Conservation (phyloP, 2,888 invertebrate species). For the Cosmia trapezina region DNA sequence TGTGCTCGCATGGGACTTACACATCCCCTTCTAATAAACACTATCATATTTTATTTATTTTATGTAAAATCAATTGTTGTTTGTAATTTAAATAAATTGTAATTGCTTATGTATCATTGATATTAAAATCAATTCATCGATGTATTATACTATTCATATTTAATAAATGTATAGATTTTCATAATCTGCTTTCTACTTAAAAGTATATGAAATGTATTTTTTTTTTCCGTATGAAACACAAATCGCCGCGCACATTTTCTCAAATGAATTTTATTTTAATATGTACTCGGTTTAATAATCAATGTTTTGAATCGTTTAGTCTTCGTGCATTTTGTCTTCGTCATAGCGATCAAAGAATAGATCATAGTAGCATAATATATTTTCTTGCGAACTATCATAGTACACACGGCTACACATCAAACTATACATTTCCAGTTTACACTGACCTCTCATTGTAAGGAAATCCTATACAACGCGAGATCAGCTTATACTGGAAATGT, state of each 20-base stretch:
- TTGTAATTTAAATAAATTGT: slow-evolving; percentile 44
- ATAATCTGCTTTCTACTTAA: slow-evolving; percentile 30
- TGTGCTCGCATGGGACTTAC: too few species aligned
- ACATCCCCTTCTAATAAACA: slow-evolving; percentile 18
- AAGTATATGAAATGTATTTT: neutral
- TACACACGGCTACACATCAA: too few species aligned
- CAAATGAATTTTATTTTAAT: slow-evolving; percentile 20
- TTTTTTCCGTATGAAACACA: slow-evolving; percentile 14
- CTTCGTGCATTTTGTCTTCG: slow-evolving; percentile 28
- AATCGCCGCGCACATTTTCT: slow-evolving; percentile 44
- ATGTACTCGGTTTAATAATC: slow-evolving; percentile 3
- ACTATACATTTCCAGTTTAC: too few species aligned
- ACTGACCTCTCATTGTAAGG: too few species aligned
- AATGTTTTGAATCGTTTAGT: slow-evolving; percentile 33
- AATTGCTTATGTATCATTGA: slow-evolving; percentile 32
- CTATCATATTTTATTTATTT: slow-evolving; percentile 8
- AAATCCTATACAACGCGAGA: too few species aligned
- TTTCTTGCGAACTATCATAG: slow-evolving; percentile 16
- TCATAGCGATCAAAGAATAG: slow-evolving; percentile 10
- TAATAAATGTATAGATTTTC: slow-evolving; percentile 35
- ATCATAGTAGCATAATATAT: slow-evolving; percentile 45
- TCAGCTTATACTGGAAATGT: too few species aligned
- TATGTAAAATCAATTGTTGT: slow-evolving; percentile 30
- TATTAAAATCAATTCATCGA: slow-evolving; percentile 35
- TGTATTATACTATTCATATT: slow-evolving; percentile 41